Conservation (phyloP, 2,113 vertebrate species). For the Phrynosoma platyrhinos region DNA sequence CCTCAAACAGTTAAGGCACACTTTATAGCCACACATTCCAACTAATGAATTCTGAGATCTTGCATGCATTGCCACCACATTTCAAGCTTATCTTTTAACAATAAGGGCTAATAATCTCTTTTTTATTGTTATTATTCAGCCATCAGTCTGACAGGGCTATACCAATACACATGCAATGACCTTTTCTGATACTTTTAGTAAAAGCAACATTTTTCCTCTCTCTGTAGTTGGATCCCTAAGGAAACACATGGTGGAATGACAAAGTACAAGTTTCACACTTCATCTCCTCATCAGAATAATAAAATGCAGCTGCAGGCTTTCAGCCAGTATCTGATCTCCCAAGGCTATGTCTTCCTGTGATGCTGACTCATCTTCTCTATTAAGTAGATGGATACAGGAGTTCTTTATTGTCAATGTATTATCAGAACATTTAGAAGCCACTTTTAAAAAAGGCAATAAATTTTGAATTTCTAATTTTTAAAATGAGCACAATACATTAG, state of each 20-base stretch:
- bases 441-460: constrained; percentile 49
- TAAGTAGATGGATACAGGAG: constrained; percentile 53
- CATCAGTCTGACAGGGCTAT: background rate
- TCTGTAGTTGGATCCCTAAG: constrained; percentile 53
- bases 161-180: background rate
- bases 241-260: constrained; percentile 65
- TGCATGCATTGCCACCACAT: too few relatives aligned
- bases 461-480: constrained; percentile 53
- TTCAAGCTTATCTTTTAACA: background rate
- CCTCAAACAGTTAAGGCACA: background rate
- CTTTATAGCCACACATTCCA: background rate
- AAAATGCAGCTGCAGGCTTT: constrained; percentile 55
- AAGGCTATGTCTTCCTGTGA: constrained; percentile 44
- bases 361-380: constrained; percentile 61
- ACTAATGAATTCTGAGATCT: background rate
- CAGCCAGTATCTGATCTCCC: constrained; percentile 58
- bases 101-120: background rate
- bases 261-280: constrained; percentile 54
- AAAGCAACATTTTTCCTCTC: background rate
- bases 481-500: constrained; percentile 40
- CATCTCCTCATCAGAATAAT: constrained; percentile 62
- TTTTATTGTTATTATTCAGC: background rate
- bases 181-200: constrained; percentile 3
- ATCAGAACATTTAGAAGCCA: constrained; percentile 52
- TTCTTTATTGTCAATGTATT: constrained; percentile 43